A percentile compares a stretch with the other conserved stretches of the same genome.
These are phyloP conservation scores for Melanotus villosus DNA, from an alignment of 2,888 invertebrate genomes.

Conservation along the genomic window DNA sequence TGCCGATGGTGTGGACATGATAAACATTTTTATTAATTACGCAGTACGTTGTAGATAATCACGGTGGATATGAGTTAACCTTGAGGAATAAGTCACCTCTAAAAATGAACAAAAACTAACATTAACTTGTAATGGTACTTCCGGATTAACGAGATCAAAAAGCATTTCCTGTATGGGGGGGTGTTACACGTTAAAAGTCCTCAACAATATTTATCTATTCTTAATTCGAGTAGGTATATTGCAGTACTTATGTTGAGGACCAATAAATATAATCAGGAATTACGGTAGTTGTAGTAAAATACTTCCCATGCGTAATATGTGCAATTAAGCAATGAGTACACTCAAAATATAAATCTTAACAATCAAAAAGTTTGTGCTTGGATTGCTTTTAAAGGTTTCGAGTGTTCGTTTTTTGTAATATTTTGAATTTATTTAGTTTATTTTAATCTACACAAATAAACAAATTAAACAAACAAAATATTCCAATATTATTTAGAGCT, in stretches of 20 bases:
- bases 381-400: too few relatives aligned
- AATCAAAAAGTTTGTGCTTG: background rate
- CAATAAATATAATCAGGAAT: constrained; percentile 41
- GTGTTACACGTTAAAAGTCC: constrained; percentile 24
- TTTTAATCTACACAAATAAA: too few relatives aligned
- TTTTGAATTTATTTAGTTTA: too few relatives aligned
- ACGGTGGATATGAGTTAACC: too few relatives aligned
- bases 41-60: too few relatives aligned
- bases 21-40: background rate
- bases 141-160: background rate
- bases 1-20: background rate
- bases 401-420: too few relatives aligned
- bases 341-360: background rate
- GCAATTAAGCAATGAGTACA: background rate
- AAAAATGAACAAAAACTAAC: too few relatives aligned
- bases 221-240: constrained; percentile 45
- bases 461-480: too few relatives aligned
- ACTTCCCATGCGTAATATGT: background rate
- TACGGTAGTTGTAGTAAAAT: constrained; percentile 34
- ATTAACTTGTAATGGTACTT: background rate
- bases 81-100: too few relatives aligned
- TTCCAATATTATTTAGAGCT: too few relatives aligned
- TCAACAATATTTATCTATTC: constrained; percentile 43
- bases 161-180: background rate
- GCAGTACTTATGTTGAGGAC: constrained; percentile 45